Conservation (phyloP, 2,113 vertebrate genomes). For the Anguilla japonica region DNA sequence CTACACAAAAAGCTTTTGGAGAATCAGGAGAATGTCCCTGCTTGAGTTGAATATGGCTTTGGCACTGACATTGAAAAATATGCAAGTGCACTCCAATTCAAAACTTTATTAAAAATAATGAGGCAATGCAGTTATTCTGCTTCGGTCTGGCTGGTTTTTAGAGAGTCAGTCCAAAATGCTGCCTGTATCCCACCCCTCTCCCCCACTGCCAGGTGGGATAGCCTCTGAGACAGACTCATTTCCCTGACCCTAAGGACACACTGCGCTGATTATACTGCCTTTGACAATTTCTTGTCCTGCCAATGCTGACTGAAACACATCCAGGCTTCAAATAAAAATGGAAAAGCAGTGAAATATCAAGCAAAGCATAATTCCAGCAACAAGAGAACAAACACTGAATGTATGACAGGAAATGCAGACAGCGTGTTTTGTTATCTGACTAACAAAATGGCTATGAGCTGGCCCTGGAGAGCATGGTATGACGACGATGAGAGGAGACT, state of each 20-base stretch:
- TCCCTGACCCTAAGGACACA: neutral
- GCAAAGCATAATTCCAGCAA: neutral
- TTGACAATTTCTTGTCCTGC: neutral
- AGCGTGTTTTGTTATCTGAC: neutral
- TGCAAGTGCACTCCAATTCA: neutral
- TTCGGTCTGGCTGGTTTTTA: neutral
- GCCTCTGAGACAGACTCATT: too few relatives aligned
- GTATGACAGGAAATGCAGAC: neutral
- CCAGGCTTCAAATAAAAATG: neutral
- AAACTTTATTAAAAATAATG: neutral
- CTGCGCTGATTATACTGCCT: neutral
- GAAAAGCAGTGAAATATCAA: neutral
- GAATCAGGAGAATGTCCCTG: conserved; percentile 11
- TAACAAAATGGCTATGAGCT: neutral
- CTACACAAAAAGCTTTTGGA: neutral
- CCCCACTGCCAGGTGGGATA: neutral
- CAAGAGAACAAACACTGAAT: neutral
- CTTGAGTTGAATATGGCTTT: neutral
- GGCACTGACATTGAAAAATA: neutral
- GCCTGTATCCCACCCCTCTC: neutral
- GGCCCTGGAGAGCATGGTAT: neutral
- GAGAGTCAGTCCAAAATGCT: neutral
- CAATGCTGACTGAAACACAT: neutral
- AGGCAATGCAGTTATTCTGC: neutral
- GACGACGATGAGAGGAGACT: neutral